Evolutionary conservation across 2,888 invertebrate species (phyloP), one percentile per base, ranked within the genome.

Genomic region (Xestia c-nigrum): DNA sequence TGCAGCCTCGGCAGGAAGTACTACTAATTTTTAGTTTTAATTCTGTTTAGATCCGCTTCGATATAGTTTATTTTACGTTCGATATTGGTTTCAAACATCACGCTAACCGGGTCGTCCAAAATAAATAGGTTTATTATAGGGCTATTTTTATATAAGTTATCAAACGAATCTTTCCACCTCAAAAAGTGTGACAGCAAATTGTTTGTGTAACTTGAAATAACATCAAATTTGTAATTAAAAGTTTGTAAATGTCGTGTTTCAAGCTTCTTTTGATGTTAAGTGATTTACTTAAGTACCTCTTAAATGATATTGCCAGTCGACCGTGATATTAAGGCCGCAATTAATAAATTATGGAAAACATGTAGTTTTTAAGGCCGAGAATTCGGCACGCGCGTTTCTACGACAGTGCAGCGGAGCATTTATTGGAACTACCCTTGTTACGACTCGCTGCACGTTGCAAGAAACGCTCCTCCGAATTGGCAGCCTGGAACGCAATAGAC

Each of bases 161-260:
- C 65, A 61, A 69, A 78, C 19, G 19, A 31, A 65, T 61, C 19
- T 59, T 69, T 52, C 6, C 19, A 46, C 40, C 52, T 24, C 7
- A 7, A 14, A n/a, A 59, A 83, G 40, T 78, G 38, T 55, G n/a
- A 38, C 78, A 76, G 47, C 12, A 61, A 78, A 83, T 78, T 70
- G 52, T 70, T 80, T 83, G 59, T 69, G 2, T 83, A 61, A 61
- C 59, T 80, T 61, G 16, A 66, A 80, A 67, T 61, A 70, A 84
- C 71, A 78, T 80, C 66, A 79, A 66, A 84, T 38, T 71, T 79
- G 66, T 80, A 83, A 80, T 80, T 80, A 80, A 84, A 79, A 78
- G 40, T 46, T 78, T 24, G 38, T 61, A 70, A 80, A 71, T 55
- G 66, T 69, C 80, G 40, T 59, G 66, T 84, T 80, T 71, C 24